Base-by-base conservation (phyloP, 2,888 invertebrate species). In the Zygaena filipendulae region DNA sequence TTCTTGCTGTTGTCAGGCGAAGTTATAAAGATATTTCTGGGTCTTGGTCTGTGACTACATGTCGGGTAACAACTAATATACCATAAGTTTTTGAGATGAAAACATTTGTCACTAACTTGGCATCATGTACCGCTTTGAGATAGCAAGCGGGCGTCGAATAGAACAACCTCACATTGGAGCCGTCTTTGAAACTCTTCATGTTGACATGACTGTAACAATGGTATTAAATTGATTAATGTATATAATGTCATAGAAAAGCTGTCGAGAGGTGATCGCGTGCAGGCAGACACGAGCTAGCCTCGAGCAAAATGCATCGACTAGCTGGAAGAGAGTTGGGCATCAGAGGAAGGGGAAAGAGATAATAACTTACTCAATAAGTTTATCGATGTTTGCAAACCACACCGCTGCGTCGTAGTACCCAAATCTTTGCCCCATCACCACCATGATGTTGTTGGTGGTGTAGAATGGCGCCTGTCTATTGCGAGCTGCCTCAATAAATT, bases 391-490 rank as follows among this genome's bases (percentile, higher is more conserved):
- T 27, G 81, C 82, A 63, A 86, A 97, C 90, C 93, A 94, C 44
- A 81, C 61, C 4, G 77, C 58, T 0, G 90, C 87, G 39, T 85
- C 83, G 52, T 88, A 87, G 61, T 92, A 97, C 33, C 88, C 87
- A 54, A 94, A 90, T 57, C 95, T 91, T 36, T 88, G 86, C 0
- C 96, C 96, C 95, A 96, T 95, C 3, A 95, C 87, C 16, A 96
- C 82, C 52, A 95, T 83, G 2, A 95, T 74, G 52, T 97, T 87
- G 28, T 85, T 84, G 0, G 92, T 88, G 27, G 56, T 60, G 56
- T 88, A 90, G 25, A 58, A 55, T 21, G 47, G 59, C 21, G 21
- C 75, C 49, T 72, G 87, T 0, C 71, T 82, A 27, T 70, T 58
- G 5, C 58, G 46, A 10, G 83, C 63, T 35, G 80, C 81, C 0